Conservation (phyloP, 2,888 invertebrate genomes). For the Drosophila pseudotalamancana region DNA sequence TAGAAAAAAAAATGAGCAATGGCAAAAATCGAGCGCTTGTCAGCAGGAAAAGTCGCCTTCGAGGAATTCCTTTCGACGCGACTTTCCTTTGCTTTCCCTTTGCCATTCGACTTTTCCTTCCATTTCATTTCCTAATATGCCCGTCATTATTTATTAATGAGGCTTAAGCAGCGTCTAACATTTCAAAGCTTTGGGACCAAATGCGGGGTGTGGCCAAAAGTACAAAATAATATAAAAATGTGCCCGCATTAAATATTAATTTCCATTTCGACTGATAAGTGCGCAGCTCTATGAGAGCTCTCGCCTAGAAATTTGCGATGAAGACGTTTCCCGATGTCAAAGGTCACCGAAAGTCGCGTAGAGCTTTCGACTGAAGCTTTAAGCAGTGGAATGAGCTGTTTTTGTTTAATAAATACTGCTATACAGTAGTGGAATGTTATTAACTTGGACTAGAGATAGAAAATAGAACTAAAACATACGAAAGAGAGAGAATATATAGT, state of each 20-base stretch:
- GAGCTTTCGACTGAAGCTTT: background rate
- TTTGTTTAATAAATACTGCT: slow-evolving; percentile 3
- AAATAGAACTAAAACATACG: no score
- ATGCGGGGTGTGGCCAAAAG: background rate
- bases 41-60: slow-evolving; percentile 21
- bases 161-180: slow-evolving; percentile 79
- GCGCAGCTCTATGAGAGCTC: slow-evolving; percentile 32
- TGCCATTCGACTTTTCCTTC: background rate
- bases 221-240: slow-evolving; percentile 61
- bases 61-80: background rate
- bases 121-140: slow-evolving; percentile 47
- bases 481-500: no score
- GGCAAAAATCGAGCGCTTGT: slow-evolving; percentile 19
- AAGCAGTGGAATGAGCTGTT: background rate
- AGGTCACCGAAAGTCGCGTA: slow-evolving; percentile 2
- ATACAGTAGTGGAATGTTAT: no score
- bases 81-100: background rate
- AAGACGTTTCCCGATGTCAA: slow-evolving; percentile 6
- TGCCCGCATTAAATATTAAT: slow-evolving; percentile 75
- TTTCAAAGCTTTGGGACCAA: slow-evolving; percentile 57
- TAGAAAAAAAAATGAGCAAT: slow-evolving; percentile 9
- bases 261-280: slow-evolving; percentile 77
- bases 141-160: slow-evolving; percentile 78
- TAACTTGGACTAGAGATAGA: no score
- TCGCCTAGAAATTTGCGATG: slow-evolving; percentile 1